Base-by-base conservation (phyloP, 2,888 invertebrate species). In the Leistus spinibarbis region DNA sequence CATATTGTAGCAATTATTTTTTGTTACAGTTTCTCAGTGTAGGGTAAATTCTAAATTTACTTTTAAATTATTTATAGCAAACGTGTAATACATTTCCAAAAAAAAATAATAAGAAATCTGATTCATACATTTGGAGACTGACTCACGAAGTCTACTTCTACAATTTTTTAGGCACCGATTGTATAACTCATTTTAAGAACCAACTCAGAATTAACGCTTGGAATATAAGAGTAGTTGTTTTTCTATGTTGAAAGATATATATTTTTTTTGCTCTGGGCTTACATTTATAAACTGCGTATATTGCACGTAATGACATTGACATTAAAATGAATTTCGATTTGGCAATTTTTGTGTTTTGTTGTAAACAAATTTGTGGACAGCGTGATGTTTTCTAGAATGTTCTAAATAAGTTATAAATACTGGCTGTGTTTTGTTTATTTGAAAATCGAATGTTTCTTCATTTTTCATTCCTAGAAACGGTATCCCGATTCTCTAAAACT, bases 301-400 rank as follows among this genome's bases (percentile, higher is more conserved):
- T 66, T 65, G 57, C 60, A 56, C 20, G n/a, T 69, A 57, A 13
- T 72, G 72, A 72, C 72, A 72, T 72, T 72, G 72, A 72, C 72
- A 72, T 72, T 72, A 72, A 72, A 65, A 72, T 19, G 60, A 60
- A 22, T 20, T 60, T 60, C 17, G 60, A 20, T 60, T 40, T 3
- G 7, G 40, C 7, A 40, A 40, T 40, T 40, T 40, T 40, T 40
- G 3, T 40, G 0, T 40, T 10, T n/a, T 4, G 10, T 40, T 40
- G 40, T 40, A 40, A 40, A 40, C 40, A 40, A 7, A 40, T 40
- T 40, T 40, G 40, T 40, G 3, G 7, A 24, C 24, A 24, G 3
- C 24, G 24, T 40, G 40, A 13, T 40, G 40, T 40, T 40, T 40
- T 40, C 40, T 40, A 4, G 40, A 40, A 40, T 24, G 24, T 24